Evolutionary conservation across 2,797 vertebrate genomes (phyloP).

Genomic region (Typhlichthys subterraneus): DNA sequence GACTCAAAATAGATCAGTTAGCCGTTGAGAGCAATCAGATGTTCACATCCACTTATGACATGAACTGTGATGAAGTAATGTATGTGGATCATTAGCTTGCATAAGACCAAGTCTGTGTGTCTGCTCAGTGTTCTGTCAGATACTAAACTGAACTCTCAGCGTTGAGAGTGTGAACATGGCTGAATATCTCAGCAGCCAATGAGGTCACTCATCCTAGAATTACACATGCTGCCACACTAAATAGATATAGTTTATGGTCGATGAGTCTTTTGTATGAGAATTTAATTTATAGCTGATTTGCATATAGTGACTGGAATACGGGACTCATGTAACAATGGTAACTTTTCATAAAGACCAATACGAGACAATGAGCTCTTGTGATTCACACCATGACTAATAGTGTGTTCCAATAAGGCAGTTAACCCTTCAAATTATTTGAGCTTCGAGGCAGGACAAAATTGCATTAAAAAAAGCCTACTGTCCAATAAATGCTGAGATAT

Average conservation of each 20-base stretch:
- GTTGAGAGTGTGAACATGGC: slow-evolving; percentile 31
- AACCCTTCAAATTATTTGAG: slow-evolving; percentile 17
- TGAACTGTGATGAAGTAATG: slow-evolving; percentile 5
- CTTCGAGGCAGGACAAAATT: no score
- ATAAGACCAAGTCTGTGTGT: neutral
- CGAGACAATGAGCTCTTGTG: slow-evolving; percentile 18
- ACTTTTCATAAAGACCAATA: slow-evolving; percentile 34
- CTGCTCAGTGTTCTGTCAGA: slow-evolving; percentile 13
- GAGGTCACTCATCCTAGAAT: slow-evolving; percentile 54
- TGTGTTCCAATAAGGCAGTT: slow-evolving; percentile 20
- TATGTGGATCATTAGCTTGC: slow-evolving; percentile 5
- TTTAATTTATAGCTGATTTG: slow-evolving; percentile 31
- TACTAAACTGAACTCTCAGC: slow-evolving; percentile 2
- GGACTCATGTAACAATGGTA: slow-evolving; percentile 12
- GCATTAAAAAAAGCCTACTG: no score
- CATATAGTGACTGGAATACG: slow-evolving; percentile 2
- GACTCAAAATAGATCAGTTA: neutral
- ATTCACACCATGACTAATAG: slow-evolving; percentile 31
- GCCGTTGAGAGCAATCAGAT: neutral
- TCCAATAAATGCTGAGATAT: no score
- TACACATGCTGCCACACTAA: slow-evolving; percentile 36
- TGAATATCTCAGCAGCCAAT: slow-evolving; percentile 19
- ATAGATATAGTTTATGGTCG: slow-evolving; percentile 13
- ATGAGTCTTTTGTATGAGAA: slow-evolving; percentile 25
- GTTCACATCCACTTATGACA: neutral